Base-by-base conservation (phyloP, 2,113 vertebrate genomes). In the Conger conger region DNA sequence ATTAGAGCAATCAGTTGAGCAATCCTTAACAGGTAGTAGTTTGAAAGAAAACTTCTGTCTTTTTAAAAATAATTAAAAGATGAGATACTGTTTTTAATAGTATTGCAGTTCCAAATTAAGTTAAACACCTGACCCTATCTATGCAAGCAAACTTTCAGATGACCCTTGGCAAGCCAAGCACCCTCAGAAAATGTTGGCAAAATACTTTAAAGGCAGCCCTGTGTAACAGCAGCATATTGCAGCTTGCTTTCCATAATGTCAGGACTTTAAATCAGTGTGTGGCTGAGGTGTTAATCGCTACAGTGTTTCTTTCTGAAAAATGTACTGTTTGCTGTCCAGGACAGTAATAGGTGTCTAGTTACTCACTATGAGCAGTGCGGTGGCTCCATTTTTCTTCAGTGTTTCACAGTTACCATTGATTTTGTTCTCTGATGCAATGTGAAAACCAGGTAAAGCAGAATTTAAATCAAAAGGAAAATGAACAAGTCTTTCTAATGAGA, bases 271-370 rank as follows among this genome's bases (percentile, higher is more conserved):
- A 96, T 96, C 97, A 96, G 95, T 94, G 94, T 78, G 81, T 90
- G 90, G 94, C 95, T 86, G 92, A 95, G 91, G 95, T 97, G 96
- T 97, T 98, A 97, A 98, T 97, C 96, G 96, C 91, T 89, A 93
- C 94, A 95, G 94, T 93, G 94, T 97, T 96, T 96, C 96, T 90
- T 94, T 92, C 89, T 91, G 94, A 96, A 97, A 97, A 96, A 96
- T 96, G 97, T 96, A 96, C 98, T 97, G 97, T 97, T 97, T 97
- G 96, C 97, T 97, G 96, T 94, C 95, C 96, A 95, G 96, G 96
- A 96, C 97, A 97, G 98, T 99, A 99, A 99, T 98, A 97, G 97
- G 96, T 97, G 97, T 98, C 99, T 99, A 99, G 99, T 99, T 99
- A 99, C 97, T 98, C 97, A 98, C 97, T 99, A 97, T 98, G 97